Base-by-base conservation (phyloP, 2,113 vertebrate species). In the Corapipo altera region DNA sequence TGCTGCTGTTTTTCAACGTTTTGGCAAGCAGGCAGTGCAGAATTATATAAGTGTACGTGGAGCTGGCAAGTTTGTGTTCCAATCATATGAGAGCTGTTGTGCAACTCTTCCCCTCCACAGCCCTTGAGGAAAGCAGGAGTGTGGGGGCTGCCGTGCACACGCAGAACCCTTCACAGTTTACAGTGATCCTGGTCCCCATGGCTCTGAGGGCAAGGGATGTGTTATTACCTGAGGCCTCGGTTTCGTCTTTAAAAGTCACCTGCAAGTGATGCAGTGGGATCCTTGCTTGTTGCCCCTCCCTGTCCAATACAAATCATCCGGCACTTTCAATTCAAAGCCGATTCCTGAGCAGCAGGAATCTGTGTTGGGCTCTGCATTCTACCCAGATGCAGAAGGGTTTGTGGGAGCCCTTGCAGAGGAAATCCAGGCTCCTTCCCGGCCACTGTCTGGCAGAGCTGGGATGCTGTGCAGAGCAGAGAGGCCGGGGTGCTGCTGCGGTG, bases 21-120 rank as follows among this genome's bases (percentile, higher is more conserved):
- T 84, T 93, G 93, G 81, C 73, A 14, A 91, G 41, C 74, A 51
- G 93, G 59, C 79, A 0, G 83, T 41, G 82, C 44, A 30, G 88
- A 67, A 89, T 94, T 95, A 88, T 91, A 78, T 93, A 91, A 95
- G 93, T 75, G 74, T 73, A 79, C 41, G 5, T 32, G 83, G 93
- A 74, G 55, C 57, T 86, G 92, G 93, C 88, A 70, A 58, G 71
- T 87, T 44, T 75, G 75, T 51, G 39, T 30, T 91, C 83, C 79
- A 39, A 74, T 93, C 94, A 69, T 85, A 89, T 78, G 90, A 93
- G 41, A 1, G 57, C 59, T 77, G 61, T 95, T 95, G 96, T 94
- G 96, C 87, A 95, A 95, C 0, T 6, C 83, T 88, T 71, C 79
- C 87, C 72, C 57, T 55, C 61, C 3, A 0, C 16, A 24, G 76